phyloP scores from a whole-genome alignment of 2,113 vertebrate species.

The Antennarius striatus region DNA sequence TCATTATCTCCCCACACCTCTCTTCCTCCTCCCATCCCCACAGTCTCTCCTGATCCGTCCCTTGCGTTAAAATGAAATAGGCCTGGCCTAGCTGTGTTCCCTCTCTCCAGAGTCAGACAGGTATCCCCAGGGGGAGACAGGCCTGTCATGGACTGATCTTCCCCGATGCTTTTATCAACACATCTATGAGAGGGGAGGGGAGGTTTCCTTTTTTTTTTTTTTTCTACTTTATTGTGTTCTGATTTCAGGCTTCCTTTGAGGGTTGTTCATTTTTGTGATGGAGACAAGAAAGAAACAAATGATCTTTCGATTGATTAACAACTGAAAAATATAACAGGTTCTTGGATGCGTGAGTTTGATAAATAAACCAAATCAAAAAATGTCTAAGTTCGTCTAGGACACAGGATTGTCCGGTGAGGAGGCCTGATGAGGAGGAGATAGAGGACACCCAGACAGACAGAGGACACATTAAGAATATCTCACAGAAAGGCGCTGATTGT shows the following conservation, averaged over 20 bases:
- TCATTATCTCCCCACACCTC: constrained; percentile 39
- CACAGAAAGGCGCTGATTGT: constrained; percentile 7
- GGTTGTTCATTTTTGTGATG: neutral
- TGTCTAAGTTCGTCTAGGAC: constrained; percentile 13
- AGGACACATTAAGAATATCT: constrained; percentile 33
- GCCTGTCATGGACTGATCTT: constrained; percentile 50
- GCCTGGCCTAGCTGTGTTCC: constrained; percentile 36
- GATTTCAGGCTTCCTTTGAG: constrained; percentile 14
- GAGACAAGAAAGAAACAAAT: no score
- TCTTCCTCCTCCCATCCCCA: constrained; percentile 14
- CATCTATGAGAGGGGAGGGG: constrained; percentile 40
- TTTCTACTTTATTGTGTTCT: constrained; percentile 4
- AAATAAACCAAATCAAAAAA: neutral
- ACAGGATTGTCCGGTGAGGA: neutral
- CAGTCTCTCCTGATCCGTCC: constrained; percentile 17
- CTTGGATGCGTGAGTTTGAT: constrained; percentile 6
- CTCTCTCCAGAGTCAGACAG: constrained; percentile 44
- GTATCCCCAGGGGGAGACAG: constrained; percentile 32
- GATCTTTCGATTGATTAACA: neutral
- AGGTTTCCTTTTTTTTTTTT: constrained; percentile 28
- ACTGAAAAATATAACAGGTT: constrained; percentile 19
- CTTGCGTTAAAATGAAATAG: constrained; percentile 52
- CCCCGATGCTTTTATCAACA: constrained; percentile 54
- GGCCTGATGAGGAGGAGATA: neutral
- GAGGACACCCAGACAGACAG: constrained; percentile 15